Base-by-base conservation (phyloP, 64 coral and sea anemone species). In the Pocillopora damicornis region DNA sequence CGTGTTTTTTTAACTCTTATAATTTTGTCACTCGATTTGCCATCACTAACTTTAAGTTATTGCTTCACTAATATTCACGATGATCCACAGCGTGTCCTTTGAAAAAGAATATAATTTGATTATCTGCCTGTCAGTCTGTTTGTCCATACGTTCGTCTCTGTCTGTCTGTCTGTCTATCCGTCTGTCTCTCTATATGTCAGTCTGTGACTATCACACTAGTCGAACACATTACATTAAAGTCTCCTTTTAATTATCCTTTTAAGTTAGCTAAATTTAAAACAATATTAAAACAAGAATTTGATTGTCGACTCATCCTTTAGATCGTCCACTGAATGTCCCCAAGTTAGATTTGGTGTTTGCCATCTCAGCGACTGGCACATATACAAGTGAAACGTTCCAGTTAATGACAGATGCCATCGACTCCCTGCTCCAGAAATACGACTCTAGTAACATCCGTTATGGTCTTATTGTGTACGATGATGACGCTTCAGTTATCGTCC, bases 351-450 rank as follows among this genome's bases (percentile, higher is more conserved):
- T 97, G 4, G 89, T 75, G 16, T 72, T 97, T 62, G 91, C 88
- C 18, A 58, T 97, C 34, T 90, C 91, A 77, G 81, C 94, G 13
- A 97, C 94, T 4, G 74, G 76, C 15, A 25, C 69, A 11, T 78
- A 93, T 65, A 79, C 77, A 37, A 84, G 88, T 15, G 74, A 63
- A 83, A 90, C 88, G 62, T 97, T 93, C 35, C 56, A 90, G 73
- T 74, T 90, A 8, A 93, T 91, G 77, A 93, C 89, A 35, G 73
- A 81, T 56, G 42, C 91, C 37, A 76, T 93, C 4, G 81, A 80
- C 20, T 93, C 94, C 17, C 80, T 97, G n/a, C 89, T 97, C 42
- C 88, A 97, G 65, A 84, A 79, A 81, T 97, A 97, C 77, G 94
- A 92, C 30, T 90, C 92, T 17, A 88, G 88, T 51, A 88, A 83